phyloP scores from a whole-genome alignment of 2,797 vertebrate species.

The Passerculus sandwichensis region DNA sequence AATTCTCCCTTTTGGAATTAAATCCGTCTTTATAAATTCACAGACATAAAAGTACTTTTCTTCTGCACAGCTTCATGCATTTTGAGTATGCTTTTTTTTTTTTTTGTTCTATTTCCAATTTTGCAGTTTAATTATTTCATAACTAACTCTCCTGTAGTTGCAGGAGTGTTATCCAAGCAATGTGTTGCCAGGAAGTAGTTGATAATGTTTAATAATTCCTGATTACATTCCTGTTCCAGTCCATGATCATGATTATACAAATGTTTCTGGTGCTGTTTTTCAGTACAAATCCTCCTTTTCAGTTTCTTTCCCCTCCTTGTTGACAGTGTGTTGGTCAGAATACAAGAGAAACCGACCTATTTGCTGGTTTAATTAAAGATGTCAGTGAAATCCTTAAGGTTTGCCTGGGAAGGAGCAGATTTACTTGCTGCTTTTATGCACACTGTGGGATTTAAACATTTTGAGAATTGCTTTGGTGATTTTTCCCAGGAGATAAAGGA shows the following conservation, averaged over 20 bases:
- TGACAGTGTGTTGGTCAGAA: slow-evolving; percentile 58
- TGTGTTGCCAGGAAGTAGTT: slow-evolving; percentile 55
- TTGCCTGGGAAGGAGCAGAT: slow-evolving; percentile 68
- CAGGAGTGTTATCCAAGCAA: background rate
- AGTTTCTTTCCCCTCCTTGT: slow-evolving; percentile 37
- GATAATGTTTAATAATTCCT: slow-evolving; percentile 62
- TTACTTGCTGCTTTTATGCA: slow-evolving; percentile 67
- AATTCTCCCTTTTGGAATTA: slow-evolving; percentile 18
- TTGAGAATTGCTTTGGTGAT: slow-evolving; percentile 68
- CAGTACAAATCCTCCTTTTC: slow-evolving; percentile 60
- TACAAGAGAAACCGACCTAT: slow-evolving; percentile 60
- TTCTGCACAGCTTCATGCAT: background rate
- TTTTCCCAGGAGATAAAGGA: slow-evolving; percentile 69
- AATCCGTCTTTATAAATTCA: background rate
- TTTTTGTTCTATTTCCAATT: background rate
- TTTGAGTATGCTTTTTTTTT: background rate
- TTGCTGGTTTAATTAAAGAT: slow-evolving; percentile 75
- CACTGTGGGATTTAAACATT: slow-evolving; percentile 67
- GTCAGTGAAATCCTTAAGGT: slow-evolving; percentile 61
- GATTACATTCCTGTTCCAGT: slow-evolving; percentile 60
- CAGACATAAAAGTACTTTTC: background rate
- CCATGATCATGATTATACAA: slow-evolving; percentile 60
- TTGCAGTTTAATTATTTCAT: slow-evolving; percentile 47
- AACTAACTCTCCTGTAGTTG: slow-evolving; percentile 33
- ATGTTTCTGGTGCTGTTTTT: slow-evolving; percentile 67